Conservation (phyloP, 2,888 invertebrate genomes). For the Epinotia bilunana region DNA sequence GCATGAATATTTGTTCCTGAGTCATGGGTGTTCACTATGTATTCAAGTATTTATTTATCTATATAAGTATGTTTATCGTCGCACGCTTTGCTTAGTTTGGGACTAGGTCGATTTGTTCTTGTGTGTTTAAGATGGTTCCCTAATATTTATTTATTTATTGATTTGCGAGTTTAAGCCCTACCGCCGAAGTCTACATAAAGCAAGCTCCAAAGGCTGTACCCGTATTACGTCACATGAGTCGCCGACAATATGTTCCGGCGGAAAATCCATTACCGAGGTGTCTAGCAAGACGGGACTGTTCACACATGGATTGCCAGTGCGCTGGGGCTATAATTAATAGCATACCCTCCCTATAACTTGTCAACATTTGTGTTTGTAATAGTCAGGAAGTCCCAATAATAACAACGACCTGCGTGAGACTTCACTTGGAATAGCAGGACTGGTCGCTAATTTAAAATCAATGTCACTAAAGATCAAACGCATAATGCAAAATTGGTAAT, state of each 20-base stretch:
- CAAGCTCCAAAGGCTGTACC: neutral
- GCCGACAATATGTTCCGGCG: slow-evolving; percentile 36
- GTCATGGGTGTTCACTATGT: no score
- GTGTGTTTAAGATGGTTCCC: no score
- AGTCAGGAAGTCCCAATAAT: neutral
- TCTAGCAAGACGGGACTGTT: slow-evolving; percentile 23
- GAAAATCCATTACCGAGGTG: slow-evolving; percentile 39
- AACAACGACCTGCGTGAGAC: no score
- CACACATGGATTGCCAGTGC: slow-evolving; percentile 8
- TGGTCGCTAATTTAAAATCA: neutral
- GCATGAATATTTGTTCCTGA: no score
- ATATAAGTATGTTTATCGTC: no score
- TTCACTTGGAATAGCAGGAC: neutral
- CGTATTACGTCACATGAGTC: slow-evolving; percentile 34
- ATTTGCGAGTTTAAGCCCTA: neutral
- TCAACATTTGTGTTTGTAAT: neutral
- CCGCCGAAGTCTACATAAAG: neutral
- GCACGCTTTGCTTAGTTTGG: no score
- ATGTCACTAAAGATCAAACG: neutral
- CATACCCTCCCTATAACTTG: neutral
- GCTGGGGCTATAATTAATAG: slow-evolving; percentile 7
- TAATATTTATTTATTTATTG: no score
- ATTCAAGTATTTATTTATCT: no score
- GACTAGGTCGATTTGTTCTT: no score
- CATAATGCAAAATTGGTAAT: neutral